Percentiles rank a stretch among this genome's conserved stretches.
phyloP scores from a whole-genome alignment of 2,113 vertebrate genomes.

The Chaetops frenatus region DNA sequence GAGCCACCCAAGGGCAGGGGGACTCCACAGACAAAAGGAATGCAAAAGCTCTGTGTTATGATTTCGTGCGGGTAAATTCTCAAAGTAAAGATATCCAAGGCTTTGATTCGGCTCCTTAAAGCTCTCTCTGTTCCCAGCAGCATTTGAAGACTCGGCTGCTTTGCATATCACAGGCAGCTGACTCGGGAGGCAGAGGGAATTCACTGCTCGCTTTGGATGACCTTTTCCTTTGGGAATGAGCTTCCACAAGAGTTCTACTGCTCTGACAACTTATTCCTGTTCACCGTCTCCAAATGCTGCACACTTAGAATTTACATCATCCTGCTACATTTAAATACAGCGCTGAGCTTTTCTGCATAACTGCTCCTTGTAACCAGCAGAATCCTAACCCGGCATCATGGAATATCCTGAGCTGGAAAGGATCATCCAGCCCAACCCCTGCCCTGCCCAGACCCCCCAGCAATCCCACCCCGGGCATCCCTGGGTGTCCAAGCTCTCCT shows the following conservation, averaged over 20 bases:
- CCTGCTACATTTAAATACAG: not conserved
- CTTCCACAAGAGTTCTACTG: not conserved
- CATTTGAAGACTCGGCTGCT: conserved; percentile 27
- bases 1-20: conserved; percentile 21
- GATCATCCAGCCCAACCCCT: not conserved
- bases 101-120: conserved; percentile 38
- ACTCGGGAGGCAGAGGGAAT: not conserved
- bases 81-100: not conserved
- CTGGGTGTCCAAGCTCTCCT: not conserved
- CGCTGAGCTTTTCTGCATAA: not conserved
- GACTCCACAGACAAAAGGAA: not conserved
- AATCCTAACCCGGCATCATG: rapidly evolving
- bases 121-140: not conserved
- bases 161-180: conserved; percentile 30
- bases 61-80: conserved; percentile 21
- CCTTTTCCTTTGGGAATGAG: not conserved
- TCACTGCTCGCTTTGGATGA: not conserved
- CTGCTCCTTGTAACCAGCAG: not conserved
- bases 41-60: not conserved
- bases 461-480: not conserved
- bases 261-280: not conserved
- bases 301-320: not conserved
- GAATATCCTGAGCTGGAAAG: not conserved
- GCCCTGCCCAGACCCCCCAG: not conserved
- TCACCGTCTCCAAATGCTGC: not conserved